A percentile compares a stretch with the other conserved stretches of the same genome.
Evolutionary conservation across 2,888 invertebrate genomes (phyloP).

Genomic region (Alitta virens): DNA sequence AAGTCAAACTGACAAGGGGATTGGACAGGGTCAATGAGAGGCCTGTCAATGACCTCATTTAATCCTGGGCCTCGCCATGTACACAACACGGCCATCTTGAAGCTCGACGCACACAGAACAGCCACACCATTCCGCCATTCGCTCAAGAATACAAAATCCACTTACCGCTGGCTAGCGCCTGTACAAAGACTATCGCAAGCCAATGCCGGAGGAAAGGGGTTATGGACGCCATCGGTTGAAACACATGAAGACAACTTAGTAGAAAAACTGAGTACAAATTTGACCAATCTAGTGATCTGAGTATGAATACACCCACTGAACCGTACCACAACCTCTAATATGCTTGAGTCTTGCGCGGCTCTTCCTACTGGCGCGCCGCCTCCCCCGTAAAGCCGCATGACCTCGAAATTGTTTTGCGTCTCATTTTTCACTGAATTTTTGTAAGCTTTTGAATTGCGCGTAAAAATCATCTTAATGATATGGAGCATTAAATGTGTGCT

Average conservation of each 20-base stretch:
- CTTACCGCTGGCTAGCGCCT: slow-evolving; percentile 5
- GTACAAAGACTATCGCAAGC: slow-evolving; percentile 6
- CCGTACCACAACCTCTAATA: slow-evolving; percentile 13
- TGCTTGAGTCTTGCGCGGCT: slow-evolving; percentile 9
- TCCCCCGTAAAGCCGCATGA: neutral
- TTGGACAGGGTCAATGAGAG: no score
- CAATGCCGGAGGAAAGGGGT: slow-evolving; percentile 1
- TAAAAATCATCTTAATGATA: no score
- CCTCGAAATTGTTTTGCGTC: no score
- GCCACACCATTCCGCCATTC: no score
- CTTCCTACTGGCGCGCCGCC: neutral
- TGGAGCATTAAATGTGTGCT: no score
- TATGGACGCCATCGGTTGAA: slow-evolving; percentile 6
- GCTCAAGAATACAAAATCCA: neutral
- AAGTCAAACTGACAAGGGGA: no score
- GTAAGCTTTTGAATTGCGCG: no score
- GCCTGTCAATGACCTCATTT: neutral
- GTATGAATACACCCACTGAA: slow-evolving; percentile 13
- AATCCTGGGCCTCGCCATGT: neutral
- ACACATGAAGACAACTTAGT: slow-evolving; percentile 11
- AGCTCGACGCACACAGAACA: no score
- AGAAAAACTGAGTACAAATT: slow-evolving; percentile 7
- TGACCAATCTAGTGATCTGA: slow-evolving; percentile 9
- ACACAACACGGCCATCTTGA: neutral
- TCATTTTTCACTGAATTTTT: neutral